Percentiles rank a stretch among this genome's conserved stretches.
Conservation (phyloP, 2,797 vertebrate genomes). For the Spea hammondii region DNA sequence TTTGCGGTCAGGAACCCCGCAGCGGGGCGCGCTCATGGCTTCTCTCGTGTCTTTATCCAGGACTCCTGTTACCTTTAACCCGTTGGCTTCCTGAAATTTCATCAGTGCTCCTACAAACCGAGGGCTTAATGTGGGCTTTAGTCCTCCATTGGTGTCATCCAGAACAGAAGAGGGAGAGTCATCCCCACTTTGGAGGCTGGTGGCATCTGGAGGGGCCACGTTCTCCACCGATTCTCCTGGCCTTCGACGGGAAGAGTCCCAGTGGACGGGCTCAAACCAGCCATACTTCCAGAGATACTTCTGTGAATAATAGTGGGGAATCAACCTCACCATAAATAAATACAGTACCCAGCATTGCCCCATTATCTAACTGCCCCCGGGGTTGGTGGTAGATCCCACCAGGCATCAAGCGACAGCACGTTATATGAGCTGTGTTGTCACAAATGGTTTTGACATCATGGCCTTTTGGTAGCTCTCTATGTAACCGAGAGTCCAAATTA, state of each 20-base stretch:
- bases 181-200: background rate
- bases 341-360: too few species aligned
- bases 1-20: conserved; percentile 50
- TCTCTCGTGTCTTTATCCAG: conserved; percentile 33
- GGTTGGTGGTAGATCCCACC: too few species aligned
- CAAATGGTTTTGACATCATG: background rate
- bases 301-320: background rate
- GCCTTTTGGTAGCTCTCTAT: too few species aligned
- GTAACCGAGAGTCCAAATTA: too few species aligned
- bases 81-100: conserved; percentile 47
- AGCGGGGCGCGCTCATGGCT: conserved; percentile 47
- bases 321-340: background rate
- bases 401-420: background rate
- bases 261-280: conserved; percentile 46
- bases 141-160: background rate
- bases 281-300: conserved; percentile 50
- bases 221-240: background rate
- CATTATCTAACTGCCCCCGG: background rate
- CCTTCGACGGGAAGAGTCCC: conserved; percentile 27
- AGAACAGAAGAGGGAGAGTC: background rate
- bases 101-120: conserved; percentile 28
- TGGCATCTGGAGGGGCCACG: conserved; percentile 8
- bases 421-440: background rate
- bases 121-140: background rate
- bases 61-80: conserved; percentile 21